Percentiles rank a stretch among this genome's conserved stretches.
phyloP scores from a whole-genome alignment of 2,113 vertebrate genomes.

The Ramphastos sulfuratus region DNA sequence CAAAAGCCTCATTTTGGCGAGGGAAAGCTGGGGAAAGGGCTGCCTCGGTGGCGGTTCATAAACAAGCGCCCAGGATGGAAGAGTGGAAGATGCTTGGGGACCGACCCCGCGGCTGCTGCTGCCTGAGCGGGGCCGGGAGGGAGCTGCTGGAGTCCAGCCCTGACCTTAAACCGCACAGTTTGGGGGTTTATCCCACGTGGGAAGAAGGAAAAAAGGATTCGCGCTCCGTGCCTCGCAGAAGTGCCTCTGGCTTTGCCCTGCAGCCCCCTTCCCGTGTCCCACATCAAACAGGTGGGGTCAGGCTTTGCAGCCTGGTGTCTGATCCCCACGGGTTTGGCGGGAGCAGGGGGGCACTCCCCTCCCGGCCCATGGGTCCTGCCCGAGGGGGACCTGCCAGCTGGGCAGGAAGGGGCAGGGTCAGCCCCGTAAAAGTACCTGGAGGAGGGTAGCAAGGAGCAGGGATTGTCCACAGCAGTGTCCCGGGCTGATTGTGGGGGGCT shows the following conservation, averaged over 20 bases:
- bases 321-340: not conserved
- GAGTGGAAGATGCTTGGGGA: not conserved
- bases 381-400: fast-evolving
- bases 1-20: not conserved
- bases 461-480: not conserved
- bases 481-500: fast-evolving
- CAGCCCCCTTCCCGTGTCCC: not conserved
- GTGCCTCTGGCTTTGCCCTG: not conserved
- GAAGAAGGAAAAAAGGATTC: not conserved
- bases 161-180: fast-evolving
- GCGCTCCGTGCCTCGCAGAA: too few species aligned
- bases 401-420: not conserved
- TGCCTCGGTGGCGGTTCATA: not conserved
- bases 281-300: not conserved
- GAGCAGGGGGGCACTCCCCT: too few species aligned
- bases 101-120: not conserved
- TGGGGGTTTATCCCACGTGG: fast-evolving
- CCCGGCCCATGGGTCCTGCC: fast-evolving
- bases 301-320: fast-evolving
- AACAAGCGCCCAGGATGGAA: not conserved
- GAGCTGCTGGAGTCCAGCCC: not conserved
- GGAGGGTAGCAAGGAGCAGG: not conserved
- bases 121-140: not conserved
- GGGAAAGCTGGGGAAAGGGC: not conserved
- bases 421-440: not conserved